These are phyloP conservation scores for Drosophila nr. fundita DNA, from an alignment of 2,888 invertebrate species.

Conservation along the genomic window DNA sequence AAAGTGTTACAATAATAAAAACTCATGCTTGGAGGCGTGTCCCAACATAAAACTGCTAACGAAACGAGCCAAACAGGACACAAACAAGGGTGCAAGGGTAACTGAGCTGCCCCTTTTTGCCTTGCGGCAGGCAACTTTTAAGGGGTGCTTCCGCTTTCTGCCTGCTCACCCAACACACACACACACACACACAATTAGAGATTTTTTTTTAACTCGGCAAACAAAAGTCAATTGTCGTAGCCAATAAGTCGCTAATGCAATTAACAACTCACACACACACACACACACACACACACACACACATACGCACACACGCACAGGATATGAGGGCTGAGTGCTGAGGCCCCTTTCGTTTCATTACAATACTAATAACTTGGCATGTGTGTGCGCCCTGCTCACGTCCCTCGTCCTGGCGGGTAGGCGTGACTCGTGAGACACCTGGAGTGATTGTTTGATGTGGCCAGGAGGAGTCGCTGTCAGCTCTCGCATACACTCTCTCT, in stretches of 20 bases:
- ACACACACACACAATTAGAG: conserved; percentile 52
- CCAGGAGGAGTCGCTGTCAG: conserved; percentile 12
- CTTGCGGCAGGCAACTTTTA: conserved; percentile 9
- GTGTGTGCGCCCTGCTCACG: conserved; percentile 37
- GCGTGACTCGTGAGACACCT: conserved; percentile 84
- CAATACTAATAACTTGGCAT: conserved; percentile 78
- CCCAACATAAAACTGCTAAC: conserved; percentile 80
- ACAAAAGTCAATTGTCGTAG: conserved; percentile 73
- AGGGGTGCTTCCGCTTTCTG: conserved; percentile 52
- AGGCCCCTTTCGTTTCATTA: conserved; percentile 42
- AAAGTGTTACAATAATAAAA: conserved; percentile 80
- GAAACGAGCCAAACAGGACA: conserved; percentile 45
- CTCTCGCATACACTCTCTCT: conserved; percentile 1
- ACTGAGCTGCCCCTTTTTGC: conserved; percentile 15
- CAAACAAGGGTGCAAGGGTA: conserved; percentile 22
- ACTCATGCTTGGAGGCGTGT: conserved; percentile 81
- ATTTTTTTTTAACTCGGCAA: conserved; percentile 35
- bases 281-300: conserved; percentile 58
- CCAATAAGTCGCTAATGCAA: conserved; percentile 80
- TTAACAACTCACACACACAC: conserved; percentile 71
- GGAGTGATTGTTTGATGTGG: conserved; percentile 81
- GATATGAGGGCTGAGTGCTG: conserved; percentile 7
- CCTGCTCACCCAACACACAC: neutral
- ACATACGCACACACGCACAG: conserved; percentile 40
- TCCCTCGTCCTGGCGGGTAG: conserved; percentile 48